A percentile compares a stretch with the other conserved stretches of the same genome.
phyloP scores from a whole-genome alignment of 2,797 vertebrate genomes.

The Eulemur albifrons region DNA sequence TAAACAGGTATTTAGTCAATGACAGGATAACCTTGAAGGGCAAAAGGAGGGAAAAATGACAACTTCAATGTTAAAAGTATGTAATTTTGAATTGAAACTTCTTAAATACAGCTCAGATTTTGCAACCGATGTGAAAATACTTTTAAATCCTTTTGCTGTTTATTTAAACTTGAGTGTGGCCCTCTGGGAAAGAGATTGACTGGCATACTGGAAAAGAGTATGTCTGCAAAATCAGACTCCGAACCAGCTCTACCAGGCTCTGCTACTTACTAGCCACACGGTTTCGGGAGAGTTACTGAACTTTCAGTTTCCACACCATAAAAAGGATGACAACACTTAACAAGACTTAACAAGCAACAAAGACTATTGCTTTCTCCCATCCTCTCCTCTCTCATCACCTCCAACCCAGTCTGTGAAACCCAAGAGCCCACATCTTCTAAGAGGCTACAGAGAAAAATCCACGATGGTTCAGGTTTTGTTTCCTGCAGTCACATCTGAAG shows the following conservation, averaged over 20 bases:
- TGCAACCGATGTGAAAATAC: not conserved
- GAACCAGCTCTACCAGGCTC: not conserved
- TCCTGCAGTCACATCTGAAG: not conserved
- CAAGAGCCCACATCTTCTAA: not conserved
- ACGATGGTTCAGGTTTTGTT: not conserved
- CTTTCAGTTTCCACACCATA: not conserved
- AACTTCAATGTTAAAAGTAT: conserved; percentile 10
- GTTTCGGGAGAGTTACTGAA: not conserved
- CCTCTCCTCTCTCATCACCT: not conserved
- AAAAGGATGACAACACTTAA: not conserved
- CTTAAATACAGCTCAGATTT: not conserved
- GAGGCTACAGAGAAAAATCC: not conserved
- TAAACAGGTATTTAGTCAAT: not conserved
- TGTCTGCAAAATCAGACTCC: not conserved
- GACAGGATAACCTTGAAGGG: not conserved
- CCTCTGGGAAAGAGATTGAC: not conserved
- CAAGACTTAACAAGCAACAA: no score
- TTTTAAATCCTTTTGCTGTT: not conserved
- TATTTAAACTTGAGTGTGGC: not conserved
- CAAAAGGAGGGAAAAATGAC: not conserved
- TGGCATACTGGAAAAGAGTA: not conserved
- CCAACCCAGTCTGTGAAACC: not conserved
- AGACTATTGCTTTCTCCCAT: not conserved
- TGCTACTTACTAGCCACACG: not conserved
- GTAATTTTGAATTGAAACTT: conserved; percentile 8